phyloP scores from a whole-genome alignment of 2,888 invertebrate genomes.

The Muscina levida region DNA sequence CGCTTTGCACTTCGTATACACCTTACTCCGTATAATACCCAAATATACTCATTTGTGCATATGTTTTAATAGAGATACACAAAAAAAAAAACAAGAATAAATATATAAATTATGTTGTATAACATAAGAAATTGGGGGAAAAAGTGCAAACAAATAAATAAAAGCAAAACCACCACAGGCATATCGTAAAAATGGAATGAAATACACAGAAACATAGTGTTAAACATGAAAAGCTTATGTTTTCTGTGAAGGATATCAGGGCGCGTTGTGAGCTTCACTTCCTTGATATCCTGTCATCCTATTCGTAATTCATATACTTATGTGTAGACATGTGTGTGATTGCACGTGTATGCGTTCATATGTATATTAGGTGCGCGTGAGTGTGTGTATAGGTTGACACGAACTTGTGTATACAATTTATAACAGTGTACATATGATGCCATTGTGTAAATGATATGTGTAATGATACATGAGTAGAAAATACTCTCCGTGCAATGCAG shows the following conservation, averaged over 20 bases:
- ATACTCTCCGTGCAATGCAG: not conserved
- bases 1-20: too few relatives aligned
- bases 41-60: too few relatives aligned
- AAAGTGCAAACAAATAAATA: slow-evolving; percentile 21
- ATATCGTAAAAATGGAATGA: not conserved
- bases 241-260: slow-evolving; percentile 17
- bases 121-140: slow-evolving; percentile 2
- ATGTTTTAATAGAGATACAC: too few relatives aligned
- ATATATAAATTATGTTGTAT: slow-evolving; percentile 4
- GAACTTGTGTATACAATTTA: slow-evolving; percentile 29
- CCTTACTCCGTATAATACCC: too few relatives aligned
- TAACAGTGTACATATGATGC: slow-evolving; percentile 9
- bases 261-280: slow-evolving; percentile 30
- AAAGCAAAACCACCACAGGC: not conserved
- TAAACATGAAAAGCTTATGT: slow-evolving; percentile 41
- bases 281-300: slow-evolving; percentile 75
- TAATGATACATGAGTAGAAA: slow-evolving; percentile 25
- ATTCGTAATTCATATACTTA: slow-evolving; percentile 79
- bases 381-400: slow-evolving; percentile 10
- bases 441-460: slow-evolving; percentile 54
- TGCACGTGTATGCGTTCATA: slow-evolving; percentile 22
- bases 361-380: slow-evolving; percentile 25
- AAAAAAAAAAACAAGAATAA: not conserved
- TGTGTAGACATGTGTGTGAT: slow-evolving; percentile 74
- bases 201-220: slow-evolving; percentile 20